Base-by-base conservation (phyloP, 2,888 invertebrate genomes). In the Prenolepis imparis region DNA sequence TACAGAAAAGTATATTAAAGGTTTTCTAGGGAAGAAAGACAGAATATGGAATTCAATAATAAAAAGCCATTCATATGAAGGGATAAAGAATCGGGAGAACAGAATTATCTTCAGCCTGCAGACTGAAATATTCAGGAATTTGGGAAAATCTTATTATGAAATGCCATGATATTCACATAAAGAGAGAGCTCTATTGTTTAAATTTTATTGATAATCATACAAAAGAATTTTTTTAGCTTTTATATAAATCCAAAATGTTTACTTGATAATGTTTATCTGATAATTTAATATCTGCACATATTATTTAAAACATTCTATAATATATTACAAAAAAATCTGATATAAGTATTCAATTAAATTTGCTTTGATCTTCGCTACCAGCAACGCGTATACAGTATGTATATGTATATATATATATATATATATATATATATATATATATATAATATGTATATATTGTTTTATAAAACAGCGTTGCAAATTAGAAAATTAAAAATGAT, bases 1-100 rank as follows among this genome's bases (percentile, higher is more conserved):
- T 32, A 32, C 5, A 36, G 4, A 36, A 36, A 36, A 36, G 2
- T 55, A 55, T n/a, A 55, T 78, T n/a, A 59, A 11, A 5, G 21
- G 3, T 68, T 68, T 59, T 66, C 0, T 18, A 21, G 5, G 8
- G 36, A 48, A 59, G 57, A 59, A 52, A 48, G 36, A 28, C 70
- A 70, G 18, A 9, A 36, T 59, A 67, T 80, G 44, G 24, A 70
- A 80, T 80, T 80, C 32, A 61, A 59, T 77, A 67, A 77, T 80
- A 80, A 59, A 70, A 70, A 41, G 55, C 59, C 12, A 44, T 44
- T 18, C 57, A 68, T 41, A 59, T 28, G 44, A 18, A 41, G 32
- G 44, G 21, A 55, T 18, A 72, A 80, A 80, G 36, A 57, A 80
- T 77, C 21, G 28, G 11, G 15, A 41, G 28, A 57, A 68, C n/a